Evolutionary conservation across 2,888 invertebrate species (phyloP).

Genomic region (Helicoverpa assulta): DNA sequence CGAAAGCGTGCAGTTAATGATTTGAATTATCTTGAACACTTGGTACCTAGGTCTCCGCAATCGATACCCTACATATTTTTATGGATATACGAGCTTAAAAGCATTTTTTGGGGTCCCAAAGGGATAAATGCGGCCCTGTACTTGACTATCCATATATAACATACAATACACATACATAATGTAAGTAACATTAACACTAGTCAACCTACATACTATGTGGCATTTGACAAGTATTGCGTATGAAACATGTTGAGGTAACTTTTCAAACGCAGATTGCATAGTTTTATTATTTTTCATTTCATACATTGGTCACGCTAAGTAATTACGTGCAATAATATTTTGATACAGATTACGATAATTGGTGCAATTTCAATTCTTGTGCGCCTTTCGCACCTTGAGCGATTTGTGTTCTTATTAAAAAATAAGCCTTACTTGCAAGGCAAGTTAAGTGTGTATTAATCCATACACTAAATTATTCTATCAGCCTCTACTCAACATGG

Average conservation of each 20-base stretch:
- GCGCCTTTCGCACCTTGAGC: background rate
- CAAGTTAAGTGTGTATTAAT: no score
- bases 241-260: slow-evolving; percentile 34
- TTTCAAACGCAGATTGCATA: slow-evolving; percentile 36
- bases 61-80: no score
- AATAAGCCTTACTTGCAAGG: no score
- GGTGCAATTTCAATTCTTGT: slow-evolving; percentile 21
- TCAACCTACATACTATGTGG: slow-evolving; percentile 3
- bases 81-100: no score
- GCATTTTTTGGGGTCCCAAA: no score
- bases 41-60: no score
- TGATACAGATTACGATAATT: slow-evolving; percentile 36
- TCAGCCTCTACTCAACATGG: no score
- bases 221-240: slow-evolving; percentile 30
- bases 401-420: no score
- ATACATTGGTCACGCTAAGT: slow-evolving; percentile 36
- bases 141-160: background rate
- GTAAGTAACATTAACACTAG: slow-evolving; percentile 13
- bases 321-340: slow-evolving; percentile 32
- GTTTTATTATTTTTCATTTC: slow-evolving; percentile 6
- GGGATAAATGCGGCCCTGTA: no score
- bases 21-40: no score
- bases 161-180: background rate
- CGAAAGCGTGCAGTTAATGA: no score
- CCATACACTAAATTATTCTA: no score